phyloP scores from a whole-genome alignment of 2,888 invertebrate species.

The Timema cristinae region DNA sequence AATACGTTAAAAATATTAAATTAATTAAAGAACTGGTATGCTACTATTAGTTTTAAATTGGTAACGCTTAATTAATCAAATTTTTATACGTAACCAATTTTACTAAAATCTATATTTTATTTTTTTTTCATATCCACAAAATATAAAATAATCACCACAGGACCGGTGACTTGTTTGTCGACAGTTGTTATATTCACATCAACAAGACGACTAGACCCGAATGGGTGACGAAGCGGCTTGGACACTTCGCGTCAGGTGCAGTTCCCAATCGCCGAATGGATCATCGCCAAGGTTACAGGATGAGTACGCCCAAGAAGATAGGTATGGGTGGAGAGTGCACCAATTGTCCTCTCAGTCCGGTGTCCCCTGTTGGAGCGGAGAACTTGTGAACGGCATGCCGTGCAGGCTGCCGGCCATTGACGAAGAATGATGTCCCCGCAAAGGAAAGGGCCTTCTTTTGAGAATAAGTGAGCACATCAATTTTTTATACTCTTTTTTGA shows the following conservation, averaged over 20 bases:
- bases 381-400: constrained; percentile 76
- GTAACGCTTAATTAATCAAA: background rate
- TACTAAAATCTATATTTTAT: background rate
- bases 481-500: no score
- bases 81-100: background rate
- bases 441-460: constrained; percentile 59
- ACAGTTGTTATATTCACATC: constrained; percentile 47
- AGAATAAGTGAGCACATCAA: constrained; percentile 27
- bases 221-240: constrained; percentile 93
- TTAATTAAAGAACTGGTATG: no score
- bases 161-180: no score
- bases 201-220: constrained; percentile 98
- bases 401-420: constrained; percentile 74
- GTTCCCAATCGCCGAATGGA: constrained; percentile 76
- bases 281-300: constrained; percentile 44
- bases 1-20: no score
- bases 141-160: no score
- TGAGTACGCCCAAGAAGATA: constrained; percentile 40
- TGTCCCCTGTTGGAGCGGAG: constrained; percentile 52
- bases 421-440: constrained; percentile 83
- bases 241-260: constrained; percentile 91
- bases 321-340: constrained; percentile 52
- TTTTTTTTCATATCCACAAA: background rate
- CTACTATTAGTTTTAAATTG: no score
- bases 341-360: constrained; percentile 61